Evolutionary conservation across 2,113 vertebrate species (phyloP), one percentile per base, ranked within the genome.

Genomic region (Tonatia bakeri): DNA sequence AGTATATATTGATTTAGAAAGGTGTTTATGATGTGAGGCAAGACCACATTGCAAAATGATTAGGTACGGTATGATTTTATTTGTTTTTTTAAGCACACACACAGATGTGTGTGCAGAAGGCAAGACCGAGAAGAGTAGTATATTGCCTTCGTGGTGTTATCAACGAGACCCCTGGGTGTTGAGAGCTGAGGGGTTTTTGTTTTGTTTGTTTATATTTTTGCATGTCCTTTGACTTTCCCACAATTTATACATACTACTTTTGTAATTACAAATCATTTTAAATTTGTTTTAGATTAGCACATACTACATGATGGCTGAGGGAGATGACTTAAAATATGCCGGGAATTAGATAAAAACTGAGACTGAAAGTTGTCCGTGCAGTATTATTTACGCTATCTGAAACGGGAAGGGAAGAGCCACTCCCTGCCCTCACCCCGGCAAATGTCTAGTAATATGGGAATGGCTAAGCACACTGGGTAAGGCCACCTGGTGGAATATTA

Each of bases 271-370:
- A 50, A 24, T 86, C 10, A 65, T 50, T 96, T 89, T 91, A 50
- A 67, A 43, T 40, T 87, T 93, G 13, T 75, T 80, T 90, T 81
- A 92, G 72, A 47, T 73, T 40, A 87, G 43, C 26, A 24, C 16
- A 17, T 67, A 54, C 43, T 90, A 45, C 50, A 22, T 84, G 69
- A 54, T 87, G 10, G 33, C 36, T 69, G 10, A 87, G 47, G 80
- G 69, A 86, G 45, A 79, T 87, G 73, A 91, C 50, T 65, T 73
- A 75, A 96, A 88, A n/a, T 76, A 77, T 79, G 56, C 24, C 38
- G 80, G 22, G n/a, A 81, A 88, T 72, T 72, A 52, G 31, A 69
- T 91, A 85, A 93, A 89, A 93, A 77, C 38, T 52, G 14, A 96
- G 70, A 77, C 28, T 65, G 26, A 86, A 76, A 81, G 26, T 85